Conservation (phyloP, 2,888 invertebrate species). For the Catotricha subobsoleta region DNA sequence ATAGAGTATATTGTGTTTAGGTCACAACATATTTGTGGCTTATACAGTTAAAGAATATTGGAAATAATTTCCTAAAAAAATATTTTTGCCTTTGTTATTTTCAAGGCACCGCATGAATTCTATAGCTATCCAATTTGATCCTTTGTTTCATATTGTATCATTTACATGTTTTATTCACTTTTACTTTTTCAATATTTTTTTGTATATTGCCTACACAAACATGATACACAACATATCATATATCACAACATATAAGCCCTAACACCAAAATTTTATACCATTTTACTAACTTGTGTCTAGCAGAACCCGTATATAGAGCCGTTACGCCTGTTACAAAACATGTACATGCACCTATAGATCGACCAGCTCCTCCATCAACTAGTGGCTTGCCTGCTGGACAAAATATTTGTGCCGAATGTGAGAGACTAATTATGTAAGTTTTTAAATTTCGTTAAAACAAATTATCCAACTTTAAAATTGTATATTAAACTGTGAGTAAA, state of each 20-base stretch:
- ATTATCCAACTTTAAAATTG: no score
- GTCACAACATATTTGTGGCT: no score
- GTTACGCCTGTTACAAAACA: conserved; percentile 32
- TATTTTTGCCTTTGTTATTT: no score
- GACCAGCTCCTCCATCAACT: conserved; percentile 45
- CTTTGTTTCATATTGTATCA: no score
- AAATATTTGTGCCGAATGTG: conserved; percentile 93
- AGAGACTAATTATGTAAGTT: conserved; percentile 94
- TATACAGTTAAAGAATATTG: no score
- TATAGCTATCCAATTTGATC: no score
- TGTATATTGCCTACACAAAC: background rate
- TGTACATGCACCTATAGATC: conserved; percentile 56
- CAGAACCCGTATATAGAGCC: background rate
- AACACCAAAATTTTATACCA: background rate
- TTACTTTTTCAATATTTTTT: background rate
- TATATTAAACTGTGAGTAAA: no score
- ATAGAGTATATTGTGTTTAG: conserved; percentile 12
- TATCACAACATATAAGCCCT: no score
- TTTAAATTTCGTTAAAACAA: no score
- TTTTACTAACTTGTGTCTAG: conserved; percentile 2
- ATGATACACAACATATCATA: background rate
- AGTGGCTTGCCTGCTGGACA: conserved; percentile 68
- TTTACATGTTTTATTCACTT: background rate
- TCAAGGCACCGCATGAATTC: no score
- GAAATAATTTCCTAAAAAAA: no score